Evolutionary conservation across 2,888 invertebrate genomes (phyloP), one percentile per base, ranked within the genome.

Genomic region (Oithona nana): DNA sequence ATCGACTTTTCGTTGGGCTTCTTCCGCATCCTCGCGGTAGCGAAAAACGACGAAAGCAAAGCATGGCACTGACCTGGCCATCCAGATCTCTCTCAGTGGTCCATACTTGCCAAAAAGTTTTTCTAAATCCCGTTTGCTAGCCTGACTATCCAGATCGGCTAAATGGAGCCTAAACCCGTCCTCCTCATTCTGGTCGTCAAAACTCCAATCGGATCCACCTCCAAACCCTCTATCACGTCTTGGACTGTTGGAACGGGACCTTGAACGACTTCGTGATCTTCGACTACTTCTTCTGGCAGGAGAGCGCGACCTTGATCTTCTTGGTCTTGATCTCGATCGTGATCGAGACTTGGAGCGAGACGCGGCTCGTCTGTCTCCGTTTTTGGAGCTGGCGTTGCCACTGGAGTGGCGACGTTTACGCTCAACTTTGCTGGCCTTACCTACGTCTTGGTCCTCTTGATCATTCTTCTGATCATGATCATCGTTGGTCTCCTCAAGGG

Each of bases 21-120:
- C 72, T 63, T 72, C 73, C 22, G 79, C 79, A 70, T 77, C 75
- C 67, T 77, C 76, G 67, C 75, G 75, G 65, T 76, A 74, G 67
- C 76, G 76, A 69, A 73, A 80, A 11, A 79, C 78, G 58, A 79
- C 75, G 72, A 80, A 79, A n/a, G 79, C 79, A 73, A 79, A 80
- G 67, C 79, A 78, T 1, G 79, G 80, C 11, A 78, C 77, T 66
- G 77, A 78, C 65, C 76, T 75, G 0, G 79, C 79, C 70, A 80
- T 74, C 79, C 79, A 80, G 3, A 79, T 74, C 68, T 80, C 80
- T 65, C 74, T 73, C 22, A 79, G 67, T 24, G 71, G 72, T 1
- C 79, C 80, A 69, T 74, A 79, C 65, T 76, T 77, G 29, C 76
- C 73, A 70, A 79, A 80, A 1, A 75, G 70, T 67, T 75, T 75